Percentiles rank a stretch among this genome's conserved stretches.
These are phyloP conservation scores for Cynocephalus volans DNA, from an alignment of 2,113 vertebrate genomes.

Conservation along the genomic window DNA sequence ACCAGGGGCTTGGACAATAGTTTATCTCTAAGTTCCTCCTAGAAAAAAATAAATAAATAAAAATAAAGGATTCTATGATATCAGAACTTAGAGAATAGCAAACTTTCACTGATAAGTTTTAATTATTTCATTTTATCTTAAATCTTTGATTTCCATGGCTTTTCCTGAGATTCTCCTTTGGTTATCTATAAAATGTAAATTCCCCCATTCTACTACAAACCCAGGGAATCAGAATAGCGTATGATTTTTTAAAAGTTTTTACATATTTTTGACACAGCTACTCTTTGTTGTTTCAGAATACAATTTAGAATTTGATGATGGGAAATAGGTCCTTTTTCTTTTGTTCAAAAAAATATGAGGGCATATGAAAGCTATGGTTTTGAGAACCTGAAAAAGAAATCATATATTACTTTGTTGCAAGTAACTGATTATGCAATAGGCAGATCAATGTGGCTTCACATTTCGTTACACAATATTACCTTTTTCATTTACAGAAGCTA, in stretches of 20 bases:
- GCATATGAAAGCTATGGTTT: not conserved
- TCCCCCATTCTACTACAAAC: not conserved
- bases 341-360: not conserved
- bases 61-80: slow-evolving; percentile 18
- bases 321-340: not conserved
- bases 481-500: slow-evolving; percentile 85
- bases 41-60: not conserved
- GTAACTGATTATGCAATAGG: slow-evolving; percentile 18
- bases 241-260: slow-evolving; percentile 17
- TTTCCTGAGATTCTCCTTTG: not conserved
- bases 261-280: not conserved
- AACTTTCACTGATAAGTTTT: not conserved
- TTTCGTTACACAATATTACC: slow-evolving; percentile 82
- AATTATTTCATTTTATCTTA: not conserved
- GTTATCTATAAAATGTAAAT: slow-evolving; percentile 13
- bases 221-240: not conserved
- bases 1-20: not conserved
- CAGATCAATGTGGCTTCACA: slow-evolving; percentile 39
- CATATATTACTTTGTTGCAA: not conserved
- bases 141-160: not conserved
- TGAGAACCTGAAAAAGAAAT: slow-evolving; percentile 4
- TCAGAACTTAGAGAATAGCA: not conserved
- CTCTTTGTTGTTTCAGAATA: not conserved
- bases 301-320: not conserved
- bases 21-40: not conserved